These are phyloP conservation scores for Potamilus streckersoni DNA, from an alignment of 1,140 invertebrate species.

Conservation along the genomic window DNA sequence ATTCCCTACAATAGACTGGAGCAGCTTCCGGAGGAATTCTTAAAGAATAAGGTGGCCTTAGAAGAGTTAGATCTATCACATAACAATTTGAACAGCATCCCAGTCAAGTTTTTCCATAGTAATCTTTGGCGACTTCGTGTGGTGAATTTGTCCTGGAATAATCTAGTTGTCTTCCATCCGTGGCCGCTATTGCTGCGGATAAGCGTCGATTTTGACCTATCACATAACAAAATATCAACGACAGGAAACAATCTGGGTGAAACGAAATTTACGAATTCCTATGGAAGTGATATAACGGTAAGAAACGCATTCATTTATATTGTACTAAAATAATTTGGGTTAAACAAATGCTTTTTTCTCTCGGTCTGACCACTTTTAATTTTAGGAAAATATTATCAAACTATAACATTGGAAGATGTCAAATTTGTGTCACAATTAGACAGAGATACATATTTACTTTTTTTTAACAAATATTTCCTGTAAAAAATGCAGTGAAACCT, in stretches of 20 bases:
- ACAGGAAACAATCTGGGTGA: conserved; percentile 1
- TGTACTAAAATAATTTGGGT: conserved; percentile 2
- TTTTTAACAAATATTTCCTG: no score
- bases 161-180: conserved; percentile 15
- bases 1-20: conserved; percentile 7
- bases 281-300: conserved; percentile 8
- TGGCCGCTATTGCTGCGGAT: conserved; percentile 6
- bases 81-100: conserved; percentile 14
- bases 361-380: no score
- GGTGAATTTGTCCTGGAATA: conserved; percentile 9
- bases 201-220: conserved; percentile 4
- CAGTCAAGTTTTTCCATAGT: conserved; percentile 6
- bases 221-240: conserved; percentile 7
- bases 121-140: neutral
- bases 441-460: no score
- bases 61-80: conserved; percentile 14
- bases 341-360: no score
- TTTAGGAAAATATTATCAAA: no score
- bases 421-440: no score
- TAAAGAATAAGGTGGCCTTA: conserved; percentile 6
- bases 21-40: conserved; percentile 7
- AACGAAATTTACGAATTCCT: conserved; percentile 4
- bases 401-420: no score
- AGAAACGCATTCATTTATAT: neutral
- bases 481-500: no score